Evolutionary conservation across 1,140 invertebrate genomes (phyloP), one percentile per base, ranked within the genome.

Genomic region (Drosophila virilis): DNA sequence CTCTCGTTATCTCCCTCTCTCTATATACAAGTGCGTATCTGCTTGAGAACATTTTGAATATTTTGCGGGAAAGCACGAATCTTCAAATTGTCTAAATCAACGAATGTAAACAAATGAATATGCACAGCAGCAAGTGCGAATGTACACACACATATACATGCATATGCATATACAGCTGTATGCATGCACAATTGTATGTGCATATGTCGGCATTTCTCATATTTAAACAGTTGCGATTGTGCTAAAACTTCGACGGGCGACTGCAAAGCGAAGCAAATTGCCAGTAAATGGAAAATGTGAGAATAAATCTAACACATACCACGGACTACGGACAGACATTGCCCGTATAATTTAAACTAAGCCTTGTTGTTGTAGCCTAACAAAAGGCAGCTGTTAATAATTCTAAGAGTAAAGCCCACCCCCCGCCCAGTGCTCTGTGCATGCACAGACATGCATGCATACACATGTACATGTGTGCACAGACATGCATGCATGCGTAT

Each of bases 351-450:
- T 54, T 61, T 35, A 46, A 50, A 48, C 32, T 38, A 32, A 2
- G 45, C 57, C 4, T 28, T 68, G 65, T 50, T 12, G 40, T 43
- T 40, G 62, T 28, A 51, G 40, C 22, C 12, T 46, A 35, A 60
- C 57, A 61, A 54, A 62, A 55, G 67, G 38, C 71, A 74, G 65
- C 65, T 74, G 71, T 69, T 74, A 61, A 61, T 74, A 57, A 61
- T 55, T 32, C 66, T 43, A 59, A 54, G 33, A 48, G 46, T 54
- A 38, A 54, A 55, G 13, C 46, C 42, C 54, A 40, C n/a, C 38
- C 51, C 52, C 62, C 37, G 52, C 15, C 48, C 22, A 28, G 4
- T 28, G 22, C 22, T 28, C 22, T 28, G 22, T 40, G 15, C 7
- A 37, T 57, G 54, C 22, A 28, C 13, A 13, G n/a, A 32, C 9